Evolutionary conservation across 2,113 vertebrate species (phyloP), one percentile per base, ranked within the genome.

Genomic region (Indicator maculatus): DNA sequence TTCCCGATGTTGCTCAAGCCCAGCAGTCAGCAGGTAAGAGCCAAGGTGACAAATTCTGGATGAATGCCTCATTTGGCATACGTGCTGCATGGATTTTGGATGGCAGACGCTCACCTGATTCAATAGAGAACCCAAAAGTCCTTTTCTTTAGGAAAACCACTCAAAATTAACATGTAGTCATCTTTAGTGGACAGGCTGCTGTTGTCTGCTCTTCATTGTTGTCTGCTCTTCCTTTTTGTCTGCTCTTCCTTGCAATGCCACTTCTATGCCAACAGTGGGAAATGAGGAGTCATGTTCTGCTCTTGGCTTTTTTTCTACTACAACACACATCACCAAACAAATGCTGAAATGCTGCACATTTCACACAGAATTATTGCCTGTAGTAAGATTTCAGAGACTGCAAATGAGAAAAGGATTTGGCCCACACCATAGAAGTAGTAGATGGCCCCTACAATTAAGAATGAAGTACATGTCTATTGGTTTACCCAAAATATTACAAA

Each of bases 321-420:
- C 39, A 88, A 77, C 26, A 9, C 5, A 5, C 85, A 44, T 27
- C 87, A 67, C 56, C 75, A 76, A 85, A 74, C 4, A 28, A 80
- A 45, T 27, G 45, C 47, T 83, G 65, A 88, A 89, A 91, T 50
- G 50, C 85, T 90, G 69, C 65, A 75, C 41, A 47, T 90, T 95
- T 90, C 83, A 78, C 53, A 88, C 12, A 70, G n/a, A 91, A 80
- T 56, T 83, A 53, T 31, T 53, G 82, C 28, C 91, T 77, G 18
- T 33, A 79, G 44, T 44, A 86, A 79, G 79, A 58, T 36, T 77
- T 74, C 33, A 39, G 41, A 71, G 85, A 83, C 6, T 74, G 56
- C 72, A 83, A 94, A 39, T 15, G 21, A 89, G 56, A 88, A 33
- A 55, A 70, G 73, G 61, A 60, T 89, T 78, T 90, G 88, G 76